Conservation (phyloP, 2,888 invertebrate species). For the Pharmacophagus antenor region DNA sequence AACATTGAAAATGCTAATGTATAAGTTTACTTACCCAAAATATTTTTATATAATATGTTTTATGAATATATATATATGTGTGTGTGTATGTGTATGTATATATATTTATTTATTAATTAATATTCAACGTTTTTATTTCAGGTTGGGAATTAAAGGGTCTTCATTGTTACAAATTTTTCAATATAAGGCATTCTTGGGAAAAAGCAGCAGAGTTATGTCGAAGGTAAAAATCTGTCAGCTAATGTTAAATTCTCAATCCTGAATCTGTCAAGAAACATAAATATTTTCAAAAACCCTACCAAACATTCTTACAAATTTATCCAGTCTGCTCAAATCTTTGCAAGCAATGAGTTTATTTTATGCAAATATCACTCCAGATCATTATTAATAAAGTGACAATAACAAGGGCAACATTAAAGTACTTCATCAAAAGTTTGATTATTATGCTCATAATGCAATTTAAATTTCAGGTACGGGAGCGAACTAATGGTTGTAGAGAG, state of each 20-base stretch:
- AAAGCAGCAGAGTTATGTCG: conserved; percentile 96
- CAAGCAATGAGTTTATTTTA: no score
- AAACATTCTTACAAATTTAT: no score
- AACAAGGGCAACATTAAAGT: neutral
- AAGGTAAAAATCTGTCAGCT: conserved; percentile 84
- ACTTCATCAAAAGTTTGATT: neutral
- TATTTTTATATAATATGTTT: neutral
- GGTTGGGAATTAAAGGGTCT: conserved; percentile 96
- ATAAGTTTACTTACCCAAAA: neutral
- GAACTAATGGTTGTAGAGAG: conserved; percentile 95
- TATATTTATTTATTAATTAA: neutral
- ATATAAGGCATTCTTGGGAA: conserved; percentile 97
- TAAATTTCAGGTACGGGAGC: conserved; percentile 91
- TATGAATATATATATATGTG: neutral
- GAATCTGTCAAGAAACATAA: neutral
- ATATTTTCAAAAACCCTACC: neutral
- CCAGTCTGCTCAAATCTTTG: no score
- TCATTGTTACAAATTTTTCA: conserved; percentile 97
- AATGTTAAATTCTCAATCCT: neutral
- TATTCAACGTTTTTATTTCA: conserved; percentile 75
- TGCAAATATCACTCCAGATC: neutral
- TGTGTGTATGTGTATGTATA: no score
- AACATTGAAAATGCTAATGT: conserved; percentile 8
- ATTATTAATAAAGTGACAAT: neutral
- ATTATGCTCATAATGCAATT: conserved; percentile 9